Base-by-base conservation (phyloP, 1,140 invertebrate species). In the Plutomurus gul region DNA sequence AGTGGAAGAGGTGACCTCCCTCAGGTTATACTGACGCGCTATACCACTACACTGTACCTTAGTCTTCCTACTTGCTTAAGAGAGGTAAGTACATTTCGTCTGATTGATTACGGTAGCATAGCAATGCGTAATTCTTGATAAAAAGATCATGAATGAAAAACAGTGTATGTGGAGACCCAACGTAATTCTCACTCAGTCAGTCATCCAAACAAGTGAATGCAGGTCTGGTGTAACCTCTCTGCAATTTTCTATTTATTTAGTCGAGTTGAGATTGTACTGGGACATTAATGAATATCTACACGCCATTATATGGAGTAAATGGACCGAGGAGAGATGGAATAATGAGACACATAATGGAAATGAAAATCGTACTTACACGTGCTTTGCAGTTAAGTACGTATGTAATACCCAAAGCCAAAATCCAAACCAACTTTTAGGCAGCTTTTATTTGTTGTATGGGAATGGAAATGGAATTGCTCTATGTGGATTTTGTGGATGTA, bases 271-370 rank as follows among this genome's bases (percentile, higher is more conserved):
- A 8, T 43, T 43, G 11, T 43, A 43, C 2, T n/a, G n/a, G 39
- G 7, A 7, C 11, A 43, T 33, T 16, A 65, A 65, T 65, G 56
- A 10, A 18, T 65, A 78, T 78, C 76, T 78, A 78, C 77, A 81
- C 77, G 39, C 77, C 65, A 81, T 81, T 81, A 81, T 81, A 40
- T 18, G 3, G 37, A 70, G 37, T 81, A 78, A 81, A 81, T 81
- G 80, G 76, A 78, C 76, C 73, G 80, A 74, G 49, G 56, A 78
- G 73, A 78, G 73, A 81, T 81, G 77, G 65, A 81, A 81, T 81
- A 81, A 81, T 78, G 76, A 78, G 65, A 47, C 40, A 27, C 39
- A 49, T 27, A 46, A 74, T 74, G 72, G 43, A 74, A 74, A 72
- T 72, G 70, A 72, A 72, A 72, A 72, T 43, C 36, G 27, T 65